Percentiles rank a stretch among this genome's conserved stretches.
Evolutionary conservation across 2,888 invertebrate genomes (phyloP).

Genomic region (Caenorhabditis doughertyi): DNA sequence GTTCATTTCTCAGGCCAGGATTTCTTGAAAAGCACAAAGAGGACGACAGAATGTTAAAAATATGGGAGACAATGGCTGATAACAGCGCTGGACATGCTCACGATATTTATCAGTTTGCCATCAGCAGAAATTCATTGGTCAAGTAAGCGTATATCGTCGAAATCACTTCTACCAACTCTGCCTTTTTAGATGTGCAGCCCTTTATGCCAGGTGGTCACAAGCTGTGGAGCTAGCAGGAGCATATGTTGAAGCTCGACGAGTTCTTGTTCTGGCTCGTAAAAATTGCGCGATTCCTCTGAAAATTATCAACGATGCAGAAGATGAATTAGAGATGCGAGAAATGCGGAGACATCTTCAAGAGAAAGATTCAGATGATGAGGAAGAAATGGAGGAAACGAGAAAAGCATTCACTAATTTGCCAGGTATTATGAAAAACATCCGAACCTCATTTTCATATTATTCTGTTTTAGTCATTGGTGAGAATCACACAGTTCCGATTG

Average conservation of each 20-base stretch:
- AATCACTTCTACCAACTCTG: neutral
- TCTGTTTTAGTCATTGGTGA: constrained; percentile 49
- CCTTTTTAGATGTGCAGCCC: constrained; percentile 63
- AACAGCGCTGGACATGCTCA: constrained; percentile 73
- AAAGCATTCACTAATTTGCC: constrained; percentile 66
- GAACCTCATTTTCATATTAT: neutral
- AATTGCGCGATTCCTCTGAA: constrained; percentile 66
- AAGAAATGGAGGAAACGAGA: constrained; percentile 55
- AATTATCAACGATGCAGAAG: constrained; percentile 67
- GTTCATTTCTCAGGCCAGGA: constrained; percentile 46
- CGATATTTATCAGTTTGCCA: constrained; percentile 72
- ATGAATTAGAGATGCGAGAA: constrained; percentile 71
- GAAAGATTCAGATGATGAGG: constrained; percentile 34
- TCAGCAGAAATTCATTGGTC: constrained; percentile 56
- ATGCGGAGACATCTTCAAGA: constrained; percentile 65
- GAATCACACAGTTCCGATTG: constrained; percentile 61
- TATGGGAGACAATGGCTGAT: constrained; percentile 74
- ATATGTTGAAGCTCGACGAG: constrained; percentile 65
- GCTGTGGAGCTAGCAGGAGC: constrained; percentile 65
- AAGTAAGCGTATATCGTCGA: constrained; percentile 22
- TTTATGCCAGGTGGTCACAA: constrained; percentile 71
- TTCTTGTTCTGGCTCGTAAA: constrained; percentile 54
- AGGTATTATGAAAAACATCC: constrained; percentile 13
- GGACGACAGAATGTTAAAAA: constrained; percentile 70
- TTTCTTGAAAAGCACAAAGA: constrained; percentile 59